A percentile compares a stretch with the other conserved stretches of the same genome.
Conservation (phyloP, 2,797 vertebrate species). For the Galaxias olidus region DNA sequence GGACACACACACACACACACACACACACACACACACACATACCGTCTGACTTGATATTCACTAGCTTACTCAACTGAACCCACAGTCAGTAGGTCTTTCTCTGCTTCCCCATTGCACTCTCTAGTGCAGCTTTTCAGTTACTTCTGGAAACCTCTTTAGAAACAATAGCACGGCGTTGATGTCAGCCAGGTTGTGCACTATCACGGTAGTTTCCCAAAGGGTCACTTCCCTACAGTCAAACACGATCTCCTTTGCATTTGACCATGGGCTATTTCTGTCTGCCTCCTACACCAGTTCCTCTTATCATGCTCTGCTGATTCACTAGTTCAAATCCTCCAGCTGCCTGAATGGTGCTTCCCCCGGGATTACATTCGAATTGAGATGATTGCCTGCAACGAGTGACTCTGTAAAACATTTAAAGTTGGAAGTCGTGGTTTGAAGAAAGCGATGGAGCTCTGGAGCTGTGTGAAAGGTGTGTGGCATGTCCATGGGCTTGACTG, state of each 20-base stretch:
- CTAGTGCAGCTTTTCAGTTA: neutral
- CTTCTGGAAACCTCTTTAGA: neutral
- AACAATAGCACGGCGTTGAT: neutral
- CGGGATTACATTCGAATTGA: too few relatives aligned
- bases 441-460: too few relatives aligned
- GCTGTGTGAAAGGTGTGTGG: neutral
- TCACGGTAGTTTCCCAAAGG: constrained; percentile 11
- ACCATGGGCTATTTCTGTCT: constrained; percentile 29
- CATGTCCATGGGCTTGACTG: too few relatives aligned
- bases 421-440: too few relatives aligned
- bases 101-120: neutral
- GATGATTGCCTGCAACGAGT: too few relatives aligned
- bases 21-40: neutral
- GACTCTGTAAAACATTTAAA: too few relatives aligned
- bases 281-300: constrained; percentile 37
- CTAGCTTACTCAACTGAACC: neutral
- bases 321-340: constrained; percentile 22
- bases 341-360: neutral
- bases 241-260: constrained; percentile 4
- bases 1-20: neutral
- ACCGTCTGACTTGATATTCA: neutral
- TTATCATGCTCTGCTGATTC: constrained; percentile 9
- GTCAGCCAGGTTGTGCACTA: neutral
- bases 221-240: constrained; percentile 20
- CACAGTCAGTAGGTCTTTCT: neutral